These are phyloP conservation scores for Globodera rostochiensis DNA, from an alignment of 1,140 invertebrate genomes.

Conservation along the genomic window DNA sequence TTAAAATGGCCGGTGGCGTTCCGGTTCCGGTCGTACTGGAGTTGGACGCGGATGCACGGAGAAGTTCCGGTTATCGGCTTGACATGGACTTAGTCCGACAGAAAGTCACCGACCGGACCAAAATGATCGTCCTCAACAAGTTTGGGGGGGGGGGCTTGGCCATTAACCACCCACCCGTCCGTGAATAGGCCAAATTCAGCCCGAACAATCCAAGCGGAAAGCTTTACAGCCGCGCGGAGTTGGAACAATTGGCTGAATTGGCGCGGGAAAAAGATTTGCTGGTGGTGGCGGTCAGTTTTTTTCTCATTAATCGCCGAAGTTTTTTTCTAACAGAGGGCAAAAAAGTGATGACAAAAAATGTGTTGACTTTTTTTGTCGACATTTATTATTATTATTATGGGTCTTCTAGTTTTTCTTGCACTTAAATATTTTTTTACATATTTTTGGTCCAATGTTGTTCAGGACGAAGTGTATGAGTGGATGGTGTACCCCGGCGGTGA, in stretches of 20 bases:
- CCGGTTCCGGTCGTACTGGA: conserved; percentile 84
- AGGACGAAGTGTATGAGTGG: conserved; percentile 98
- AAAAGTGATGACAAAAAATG: too few relatives aligned
- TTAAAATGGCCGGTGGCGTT: conserved; percentile 79
- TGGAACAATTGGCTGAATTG: conserved; percentile 79
- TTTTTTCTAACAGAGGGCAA: neutral
- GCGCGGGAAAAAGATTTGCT: conserved; percentile 90
- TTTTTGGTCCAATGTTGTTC: neutral
- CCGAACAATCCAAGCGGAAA: conserved; percentile 66
- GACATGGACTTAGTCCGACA: conserved; percentile 80
- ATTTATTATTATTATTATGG: too few relatives aligned
- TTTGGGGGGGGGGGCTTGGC: conserved; percentile 74
- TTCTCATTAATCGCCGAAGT: neutral
- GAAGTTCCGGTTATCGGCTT: conserved; percentile 84
- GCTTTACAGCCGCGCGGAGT: conserved; percentile 69
- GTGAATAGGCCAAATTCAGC: conserved; percentile 33
- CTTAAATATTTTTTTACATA: too few relatives aligned
- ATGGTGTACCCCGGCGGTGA: conserved; percentile 82
- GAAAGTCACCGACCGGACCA: conserved; percentile 87
- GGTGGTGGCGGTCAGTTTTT: conserved; percentile 73
- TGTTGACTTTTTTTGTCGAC: too few relatives aligned
- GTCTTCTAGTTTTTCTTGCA: too few relatives aligned
- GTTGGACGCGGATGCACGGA: conserved; percentile 67
- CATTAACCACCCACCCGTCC: neutral
- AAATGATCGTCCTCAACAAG: conserved; percentile 91